phyloP scores from a whole-genome alignment of 2,888 invertebrate genomes.

The Siphlonurus alternatus region DNA sequence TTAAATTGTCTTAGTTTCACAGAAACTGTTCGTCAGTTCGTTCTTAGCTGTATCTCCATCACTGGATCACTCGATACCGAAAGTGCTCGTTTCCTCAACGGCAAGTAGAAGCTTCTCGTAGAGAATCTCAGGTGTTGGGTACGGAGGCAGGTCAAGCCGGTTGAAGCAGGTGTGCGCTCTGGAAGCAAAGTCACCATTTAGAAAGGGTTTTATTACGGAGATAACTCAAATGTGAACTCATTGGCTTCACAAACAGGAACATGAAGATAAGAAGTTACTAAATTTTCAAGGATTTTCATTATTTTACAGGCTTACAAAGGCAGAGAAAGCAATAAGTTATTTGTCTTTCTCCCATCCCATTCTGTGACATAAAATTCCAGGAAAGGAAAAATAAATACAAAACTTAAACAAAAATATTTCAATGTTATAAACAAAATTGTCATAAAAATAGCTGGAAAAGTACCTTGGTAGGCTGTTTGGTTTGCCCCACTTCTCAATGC shows the following conservation, averaged over 20 bases:
- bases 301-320: not conserved
- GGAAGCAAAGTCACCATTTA: conserved; percentile 23
- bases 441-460: no score
- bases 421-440: no score
- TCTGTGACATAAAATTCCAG: no score
- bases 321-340: not conserved
- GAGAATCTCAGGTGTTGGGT: conserved; percentile 79
- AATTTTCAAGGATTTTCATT: not conserved
- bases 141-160: conserved; percentile 87
- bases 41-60: no score
- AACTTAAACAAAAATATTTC: no score
- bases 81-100: conserved; percentile 91
- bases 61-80: conserved; percentile 69
- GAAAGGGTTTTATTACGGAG: not conserved
- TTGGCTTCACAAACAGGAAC: not conserved
- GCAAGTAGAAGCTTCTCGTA: conserved; percentile 84
- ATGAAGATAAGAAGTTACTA: conserved; percentile 4
- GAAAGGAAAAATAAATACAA: no score
- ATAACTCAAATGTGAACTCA: not conserved
- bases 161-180: conserved; percentile 97
- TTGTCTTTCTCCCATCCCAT: no score
- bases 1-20: no score
- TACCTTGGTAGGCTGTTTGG: conserved; percentile 79
- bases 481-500: conserved; percentile 95
- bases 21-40: no score